A percentile compares a stretch with the other conserved stretches of the same genome.
These are phyloP conservation scores for Cantharis rufa DNA, from an alignment of 2,888 invertebrate species.

Conservation along the genomic window DNA sequence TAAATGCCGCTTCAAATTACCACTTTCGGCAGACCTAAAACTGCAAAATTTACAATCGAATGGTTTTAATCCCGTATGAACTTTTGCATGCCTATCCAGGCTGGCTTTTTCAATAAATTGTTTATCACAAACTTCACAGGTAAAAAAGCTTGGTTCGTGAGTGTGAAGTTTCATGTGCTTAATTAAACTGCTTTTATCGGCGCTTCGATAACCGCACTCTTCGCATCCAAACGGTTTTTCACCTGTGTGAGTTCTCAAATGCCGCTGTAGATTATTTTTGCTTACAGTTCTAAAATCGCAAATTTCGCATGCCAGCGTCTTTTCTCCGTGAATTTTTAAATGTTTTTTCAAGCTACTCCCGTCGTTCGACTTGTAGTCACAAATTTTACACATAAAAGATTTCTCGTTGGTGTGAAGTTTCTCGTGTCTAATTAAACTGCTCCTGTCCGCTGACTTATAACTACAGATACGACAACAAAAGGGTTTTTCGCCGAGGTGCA, in stretches of 20 bases:
- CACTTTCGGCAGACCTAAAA: neutral
- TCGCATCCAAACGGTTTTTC: neutral
- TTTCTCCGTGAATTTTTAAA: neutral
- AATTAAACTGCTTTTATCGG: neutral
- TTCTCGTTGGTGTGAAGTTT: neutral
- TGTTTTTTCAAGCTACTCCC: neutral
- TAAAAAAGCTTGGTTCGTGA: neutral
- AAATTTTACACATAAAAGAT: neutral
- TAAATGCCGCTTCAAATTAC: neutral
- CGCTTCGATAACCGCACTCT: neutral
- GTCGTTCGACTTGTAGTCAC: neutral
- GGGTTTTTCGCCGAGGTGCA: neutral
- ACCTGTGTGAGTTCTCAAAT: neutral
- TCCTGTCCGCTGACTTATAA: neutral
- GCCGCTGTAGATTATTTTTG: neutral
- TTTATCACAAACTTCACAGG: neutral
- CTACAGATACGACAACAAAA: neutral
- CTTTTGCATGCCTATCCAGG: neutral
- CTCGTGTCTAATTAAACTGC: neutral
- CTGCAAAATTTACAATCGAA: neutral
- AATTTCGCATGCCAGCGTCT: neutral
- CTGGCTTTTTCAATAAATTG: neutral
- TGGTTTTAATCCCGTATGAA: neutral
- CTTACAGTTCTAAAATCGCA: neutral
- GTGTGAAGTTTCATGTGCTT: neutral